Evolutionary conservation across 2,113 vertebrate genomes (phyloP).

Genomic region (Otis tarda): DNA sequence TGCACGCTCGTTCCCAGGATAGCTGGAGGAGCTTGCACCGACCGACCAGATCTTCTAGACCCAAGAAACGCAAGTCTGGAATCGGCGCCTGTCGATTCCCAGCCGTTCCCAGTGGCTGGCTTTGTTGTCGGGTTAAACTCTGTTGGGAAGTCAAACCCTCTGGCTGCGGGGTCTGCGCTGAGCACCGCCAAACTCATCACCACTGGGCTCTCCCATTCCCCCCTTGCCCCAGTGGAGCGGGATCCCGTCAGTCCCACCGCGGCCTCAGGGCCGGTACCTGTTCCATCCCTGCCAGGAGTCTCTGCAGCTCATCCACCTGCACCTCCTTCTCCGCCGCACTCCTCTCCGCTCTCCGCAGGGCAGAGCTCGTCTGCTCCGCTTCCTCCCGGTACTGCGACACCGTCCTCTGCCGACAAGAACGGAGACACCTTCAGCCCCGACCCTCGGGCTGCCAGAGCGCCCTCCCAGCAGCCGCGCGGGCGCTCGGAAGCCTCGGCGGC

Average conservation of each 20-base stretch:
- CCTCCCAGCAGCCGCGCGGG: rapidly evolving
- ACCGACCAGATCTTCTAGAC: not conserved
- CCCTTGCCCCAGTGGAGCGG: not conserved
- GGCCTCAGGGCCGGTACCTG: conserved; percentile 23
- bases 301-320: conserved; percentile 82
- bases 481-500: not conserved
- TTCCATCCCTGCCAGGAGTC: conserved; percentile 85
- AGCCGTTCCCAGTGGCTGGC: not conserved
- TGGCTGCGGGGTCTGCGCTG: not conserved
- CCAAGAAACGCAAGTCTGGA: not conserved
- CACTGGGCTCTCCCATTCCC: too few relatives aligned
- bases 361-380: conserved; percentile 70
- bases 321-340: conserved; percentile 72
- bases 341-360: conserved; percentile 73
- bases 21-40: not conserved
- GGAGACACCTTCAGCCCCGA: not conserved
- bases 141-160: not conserved
- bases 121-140: not conserved
- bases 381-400: conserved; percentile 77
- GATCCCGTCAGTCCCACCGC: rapidly evolving
- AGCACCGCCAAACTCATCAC: not conserved
- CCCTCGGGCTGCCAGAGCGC: too few relatives aligned
- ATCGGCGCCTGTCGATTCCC: rapidly evolving
- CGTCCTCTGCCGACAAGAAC: conserved; percentile 69
- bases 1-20: rapidly evolving